Conservation (phyloP, 2,113 vertebrate genomes). For the Tenrec ecaudatus region DNA sequence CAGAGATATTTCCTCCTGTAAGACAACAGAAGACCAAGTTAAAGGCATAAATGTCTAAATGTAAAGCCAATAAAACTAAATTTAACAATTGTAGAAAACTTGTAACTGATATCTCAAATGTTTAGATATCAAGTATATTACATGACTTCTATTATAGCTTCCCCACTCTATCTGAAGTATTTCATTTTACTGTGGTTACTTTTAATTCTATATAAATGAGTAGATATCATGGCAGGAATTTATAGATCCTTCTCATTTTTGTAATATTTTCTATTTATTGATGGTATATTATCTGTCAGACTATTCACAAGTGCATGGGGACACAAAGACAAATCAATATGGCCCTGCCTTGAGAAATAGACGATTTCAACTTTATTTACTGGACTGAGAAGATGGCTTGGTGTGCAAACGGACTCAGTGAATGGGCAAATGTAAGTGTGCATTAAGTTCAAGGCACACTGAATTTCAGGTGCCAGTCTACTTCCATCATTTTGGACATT, state of each 20-base stretch:
- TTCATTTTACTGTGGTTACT: too few relatives aligned
- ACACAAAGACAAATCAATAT: constrained; percentile 47
- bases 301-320: neutral
- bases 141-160: too few relatives aligned
- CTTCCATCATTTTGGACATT: constrained; percentile 28
- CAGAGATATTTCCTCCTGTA: neutral
- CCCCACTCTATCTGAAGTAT: too few relatives aligned
- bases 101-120: too few relatives aligned
- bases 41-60: neutral
- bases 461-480: constrained; percentile 25
- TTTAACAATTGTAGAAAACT: too few relatives aligned
- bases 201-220: neutral
- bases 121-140: too few relatives aligned
- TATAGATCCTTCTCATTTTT: constrained; percentile 15
- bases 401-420: neutral
- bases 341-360: neutral
- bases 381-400: neutral
- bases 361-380: constrained; percentile 3
- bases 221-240: neutral
- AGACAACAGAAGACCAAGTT: neutral
- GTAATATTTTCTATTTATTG: constrained; percentile 34
- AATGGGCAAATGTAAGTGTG: neutral
- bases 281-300: neutral
- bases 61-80: too few relatives aligned
- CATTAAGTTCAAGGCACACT: neutral